A percentile compares a stretch with the other conserved stretches of the same genome.
These are phyloP conservation scores for Acipenser oxyrinchus DNA, from an alignment of 2,797 vertebrate genomes.

Conservation along the genomic window DNA sequence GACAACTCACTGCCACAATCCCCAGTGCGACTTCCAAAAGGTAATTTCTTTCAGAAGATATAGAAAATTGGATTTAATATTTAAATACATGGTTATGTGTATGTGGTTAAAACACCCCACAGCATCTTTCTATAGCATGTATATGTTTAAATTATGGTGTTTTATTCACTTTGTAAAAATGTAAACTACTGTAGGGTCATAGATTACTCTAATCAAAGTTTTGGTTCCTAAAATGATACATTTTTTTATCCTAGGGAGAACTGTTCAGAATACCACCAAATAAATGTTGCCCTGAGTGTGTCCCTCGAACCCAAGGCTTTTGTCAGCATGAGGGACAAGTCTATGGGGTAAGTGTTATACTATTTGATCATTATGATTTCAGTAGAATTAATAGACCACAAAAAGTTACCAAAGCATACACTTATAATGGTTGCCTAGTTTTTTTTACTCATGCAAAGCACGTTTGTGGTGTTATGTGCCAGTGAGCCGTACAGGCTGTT, in stretches of 20 bases:
- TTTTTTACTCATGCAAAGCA: slow-evolving; percentile 5
- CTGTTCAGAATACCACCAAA: slow-evolving; percentile 70
- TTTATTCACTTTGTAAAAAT: too few relatives aligned
- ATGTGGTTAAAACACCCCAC: too few relatives aligned
- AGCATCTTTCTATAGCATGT: too few relatives aligned
- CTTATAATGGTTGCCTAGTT: too few relatives aligned
- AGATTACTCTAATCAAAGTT: too few relatives aligned
- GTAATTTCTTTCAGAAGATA: slow-evolving; percentile 43
- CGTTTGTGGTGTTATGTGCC: not conserved
- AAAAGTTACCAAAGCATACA: too few relatives aligned
- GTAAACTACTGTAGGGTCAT: too few relatives aligned
- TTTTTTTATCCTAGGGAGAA: slow-evolving; percentile 63
- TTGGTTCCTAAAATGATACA: not conserved
- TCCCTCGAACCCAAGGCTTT: slow-evolving; percentile 45
- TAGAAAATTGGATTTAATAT: not conserved
- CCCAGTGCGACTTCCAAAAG: slow-evolving; percentile 74
- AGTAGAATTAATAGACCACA: not conserved
- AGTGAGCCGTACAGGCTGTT: slow-evolving; percentile 11
- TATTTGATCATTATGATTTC: slow-evolving; percentile 12
- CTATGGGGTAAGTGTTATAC: slow-evolving; percentile 63
- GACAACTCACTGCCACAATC: slow-evolving; percentile 60
- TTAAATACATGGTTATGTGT: too few relatives aligned
- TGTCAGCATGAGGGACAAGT: slow-evolving; percentile 67
- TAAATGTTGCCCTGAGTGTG: slow-evolving; percentile 80
- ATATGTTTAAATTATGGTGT: too few relatives aligned